These are phyloP conservation scores for Drosophila cognata DNA, from an alignment of 2,888 invertebrate genomes.

Conservation along the genomic window DNA sequence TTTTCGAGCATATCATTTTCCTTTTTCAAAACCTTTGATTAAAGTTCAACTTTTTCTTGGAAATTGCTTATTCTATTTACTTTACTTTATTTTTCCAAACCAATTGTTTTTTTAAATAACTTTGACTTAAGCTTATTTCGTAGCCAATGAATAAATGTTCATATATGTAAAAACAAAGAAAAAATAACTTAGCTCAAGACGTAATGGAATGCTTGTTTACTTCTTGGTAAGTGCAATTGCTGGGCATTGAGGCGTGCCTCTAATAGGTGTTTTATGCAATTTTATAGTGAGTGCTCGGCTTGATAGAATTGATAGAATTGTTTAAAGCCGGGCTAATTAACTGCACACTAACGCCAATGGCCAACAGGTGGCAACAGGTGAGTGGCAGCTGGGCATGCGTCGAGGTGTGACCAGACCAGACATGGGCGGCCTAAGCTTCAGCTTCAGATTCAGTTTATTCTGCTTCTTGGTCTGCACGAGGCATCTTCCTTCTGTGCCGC, in stretches of 20 bases:
- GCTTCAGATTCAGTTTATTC: constrained; percentile 19
- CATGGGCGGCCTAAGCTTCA: constrained; percentile 13
- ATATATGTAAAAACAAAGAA: background rate
- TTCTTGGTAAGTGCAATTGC: constrained; percentile 49
- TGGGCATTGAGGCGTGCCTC: constrained; percentile 69
- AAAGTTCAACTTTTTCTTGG: background rate
- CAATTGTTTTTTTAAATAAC: constrained; percentile 1
- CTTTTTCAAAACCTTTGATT: background rate
- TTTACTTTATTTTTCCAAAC: background rate
- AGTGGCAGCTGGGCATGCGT: constrained; percentile 52
- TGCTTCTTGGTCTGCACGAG: constrained; percentile 6
- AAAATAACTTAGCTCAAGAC: constrained; percentile 7
- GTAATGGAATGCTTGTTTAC: constrained; percentile 13
- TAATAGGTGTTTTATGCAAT: constrained; percentile 69
- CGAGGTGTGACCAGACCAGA: constrained; percentile 68
- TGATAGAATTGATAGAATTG: constrained; percentile 70
- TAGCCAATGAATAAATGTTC: constrained; percentile 14
- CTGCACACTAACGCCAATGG: constrained; percentile 25
- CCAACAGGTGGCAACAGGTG: constrained; percentile 40
- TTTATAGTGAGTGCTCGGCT: constrained; percentile 23
- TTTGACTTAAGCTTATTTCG: background rate
- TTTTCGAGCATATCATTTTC: background rate
- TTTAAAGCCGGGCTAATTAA: constrained; percentile 64
- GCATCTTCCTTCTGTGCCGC: constrained; percentile 21
- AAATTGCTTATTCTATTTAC: background rate